Evolutionary conservation across 92 coral and sea anemone species (phyloP), one percentile per base, ranked within the genome.

Genomic region (Parazoanthus atlanticus): DNA sequence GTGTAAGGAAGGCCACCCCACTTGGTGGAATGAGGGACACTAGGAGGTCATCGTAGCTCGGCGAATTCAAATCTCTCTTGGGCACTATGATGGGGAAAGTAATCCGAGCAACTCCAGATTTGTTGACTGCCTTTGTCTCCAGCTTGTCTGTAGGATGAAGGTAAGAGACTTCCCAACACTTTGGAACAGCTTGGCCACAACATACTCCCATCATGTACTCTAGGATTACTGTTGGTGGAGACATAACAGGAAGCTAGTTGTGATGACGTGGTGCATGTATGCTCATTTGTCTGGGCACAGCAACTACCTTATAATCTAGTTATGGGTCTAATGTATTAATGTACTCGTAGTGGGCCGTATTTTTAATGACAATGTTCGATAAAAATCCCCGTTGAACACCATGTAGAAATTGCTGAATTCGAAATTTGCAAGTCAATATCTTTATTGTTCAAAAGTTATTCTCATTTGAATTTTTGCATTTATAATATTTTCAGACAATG

Each of bases 11-110:
- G 12, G 82, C 88, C 82, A 89, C 91, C 47, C 88, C 83, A n/a
- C 88, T 82, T 29, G 84, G 46, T 17, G 91, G 91, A 29, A 89
- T 85, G 36, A 89, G 29, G 25, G 91, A 86, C 25, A 89, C 91
- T 5, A 82, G 1, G 12, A 49, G 61, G 65, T 47, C 66, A 47
- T 78, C 66, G 65, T 43, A 47, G 66, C 66, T 29, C 5, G 61
- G 82, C 5, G 66, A 46, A 7, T 46, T 49, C 19, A 26, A 29
- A 11, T 78, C 82, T n/a, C 34, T 49, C 82, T 46, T 78, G 17
- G 32, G 82, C 23, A 78, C 82, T 78, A 78, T 29, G 8, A 47
- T 17, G 41, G 82, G 82, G 34, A 78, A 78, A 0, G 34, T 46
- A 47, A 78, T 78, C 7, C 82, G 82, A 47, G 65, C 36, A 49